Conservation (phyloP, 2,888 invertebrate species). For the Yponomeuta malinellus region DNA sequence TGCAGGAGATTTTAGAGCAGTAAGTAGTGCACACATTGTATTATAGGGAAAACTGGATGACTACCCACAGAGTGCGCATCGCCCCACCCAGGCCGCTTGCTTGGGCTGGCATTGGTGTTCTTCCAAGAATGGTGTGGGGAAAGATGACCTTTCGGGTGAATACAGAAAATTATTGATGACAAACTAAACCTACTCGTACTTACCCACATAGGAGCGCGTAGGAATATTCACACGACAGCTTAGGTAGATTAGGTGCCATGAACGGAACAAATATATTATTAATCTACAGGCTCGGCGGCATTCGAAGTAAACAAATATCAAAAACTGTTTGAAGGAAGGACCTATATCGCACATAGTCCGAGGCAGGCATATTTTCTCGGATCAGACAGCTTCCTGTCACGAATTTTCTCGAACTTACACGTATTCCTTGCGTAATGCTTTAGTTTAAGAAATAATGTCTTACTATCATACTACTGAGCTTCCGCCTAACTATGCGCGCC, state of each 20-base stretch:
- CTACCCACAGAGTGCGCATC: constrained; percentile 36
- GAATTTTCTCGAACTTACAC: too few relatives aligned
- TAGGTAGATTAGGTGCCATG: neutral
- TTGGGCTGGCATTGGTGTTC: constrained; percentile 53
- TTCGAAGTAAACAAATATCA: too few relatives aligned
- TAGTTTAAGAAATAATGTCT: too few relatives aligned
- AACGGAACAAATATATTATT: too few relatives aligned
- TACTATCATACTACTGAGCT: too few relatives aligned
- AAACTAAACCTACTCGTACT: neutral
- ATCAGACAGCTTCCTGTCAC: too few relatives aligned
- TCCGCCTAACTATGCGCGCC: too few relatives aligned
- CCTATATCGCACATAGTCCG: too few relatives aligned
- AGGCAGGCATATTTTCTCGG: too few relatives aligned
- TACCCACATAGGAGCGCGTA: neutral
- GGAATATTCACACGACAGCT: neutral
- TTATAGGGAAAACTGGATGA: constrained; percentile 39
- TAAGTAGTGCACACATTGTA: constrained; percentile 21
- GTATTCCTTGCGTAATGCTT: too few relatives aligned
- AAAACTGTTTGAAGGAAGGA: too few relatives aligned
- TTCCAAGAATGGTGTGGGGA: constrained; percentile 44
- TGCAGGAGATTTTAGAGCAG: neutral
- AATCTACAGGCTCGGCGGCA: too few relatives aligned
- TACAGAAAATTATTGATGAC: constrained; percentile 38
- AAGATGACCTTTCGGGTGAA: constrained; percentile 36
- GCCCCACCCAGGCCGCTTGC: constrained; percentile 51